These are phyloP conservation scores for Drosophila paramelanica DNA, from an alignment of 2,888 invertebrate genomes.

Conservation along the genomic window DNA sequence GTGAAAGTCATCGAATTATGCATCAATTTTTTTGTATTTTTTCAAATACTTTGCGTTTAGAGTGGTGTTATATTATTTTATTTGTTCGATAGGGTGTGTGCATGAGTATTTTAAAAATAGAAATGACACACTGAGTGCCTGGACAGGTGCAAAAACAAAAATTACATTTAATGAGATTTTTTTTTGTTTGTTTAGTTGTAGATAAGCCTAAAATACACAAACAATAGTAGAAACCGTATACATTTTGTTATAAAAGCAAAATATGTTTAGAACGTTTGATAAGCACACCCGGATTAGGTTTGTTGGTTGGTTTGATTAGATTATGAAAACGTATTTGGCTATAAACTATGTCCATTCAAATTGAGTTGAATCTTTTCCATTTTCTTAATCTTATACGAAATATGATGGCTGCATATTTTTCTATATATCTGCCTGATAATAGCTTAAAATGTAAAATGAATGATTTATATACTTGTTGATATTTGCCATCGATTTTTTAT, in stretches of 20 bases:
- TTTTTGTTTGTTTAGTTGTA: not conserved
- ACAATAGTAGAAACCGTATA: not conserved
- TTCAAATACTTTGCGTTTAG: conserved; percentile 2
- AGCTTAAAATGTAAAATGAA: not conserved
- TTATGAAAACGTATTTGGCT: not conserved
- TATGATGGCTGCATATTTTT: too few relatives aligned
- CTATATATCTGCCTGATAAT: not conserved
- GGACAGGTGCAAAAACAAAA: conserved; percentile 7
- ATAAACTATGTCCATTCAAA: not conserved
- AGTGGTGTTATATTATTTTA: conserved; percentile 9
- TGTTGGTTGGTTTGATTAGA: not conserved
- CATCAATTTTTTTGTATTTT: conserved; percentile 21
- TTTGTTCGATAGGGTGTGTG: conserved; percentile 8
- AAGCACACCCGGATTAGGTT: not conserved
- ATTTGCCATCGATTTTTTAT: conserved; percentile 3
- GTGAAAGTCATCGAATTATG: conserved; percentile 61
- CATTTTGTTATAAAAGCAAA: not conserved
- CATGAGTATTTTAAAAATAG: conserved; percentile 25
- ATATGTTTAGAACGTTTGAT: not conserved
- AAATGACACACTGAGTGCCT: conserved; percentile 7
- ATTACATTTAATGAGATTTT: not conserved
- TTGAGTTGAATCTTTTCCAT: too few relatives aligned
- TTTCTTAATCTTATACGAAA: too few relatives aligned
- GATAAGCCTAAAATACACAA: conserved; percentile 2
- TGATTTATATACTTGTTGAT: conserved; percentile 11